These are phyloP conservation scores for Agapetus fuscipes DNA, from an alignment of 2,888 invertebrate genomes.

Conservation along the genomic window DNA sequence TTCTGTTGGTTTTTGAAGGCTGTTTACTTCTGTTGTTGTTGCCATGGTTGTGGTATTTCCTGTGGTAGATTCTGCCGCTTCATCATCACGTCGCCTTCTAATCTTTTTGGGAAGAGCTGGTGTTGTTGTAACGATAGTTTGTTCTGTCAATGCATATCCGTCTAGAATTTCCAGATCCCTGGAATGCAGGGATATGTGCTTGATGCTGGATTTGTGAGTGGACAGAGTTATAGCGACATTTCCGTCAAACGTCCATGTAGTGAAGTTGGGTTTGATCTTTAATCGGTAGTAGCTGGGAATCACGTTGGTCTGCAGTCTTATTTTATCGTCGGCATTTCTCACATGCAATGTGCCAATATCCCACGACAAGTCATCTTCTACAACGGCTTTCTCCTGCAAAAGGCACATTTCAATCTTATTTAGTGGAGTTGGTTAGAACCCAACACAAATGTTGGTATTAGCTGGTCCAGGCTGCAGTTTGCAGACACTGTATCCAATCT, in stretches of 20 bases:
- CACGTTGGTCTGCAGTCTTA: constrained; percentile 37
- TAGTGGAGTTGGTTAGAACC: neutral
- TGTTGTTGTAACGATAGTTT: constrained; percentile 24
- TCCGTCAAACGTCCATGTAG: constrained; percentile 35
- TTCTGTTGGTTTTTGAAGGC: neutral
- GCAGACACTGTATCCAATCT: neutral
- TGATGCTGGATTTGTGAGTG: constrained; percentile 30
- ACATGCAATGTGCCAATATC: constrained; percentile 12
- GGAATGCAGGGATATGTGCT: constrained; percentile 42
- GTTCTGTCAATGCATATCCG: constrained; percentile 34
- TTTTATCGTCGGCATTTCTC: constrained; percentile 12
- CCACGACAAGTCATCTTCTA: constrained; percentile 18
- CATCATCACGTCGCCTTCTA: constrained; percentile 22
- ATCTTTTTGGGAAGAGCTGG: constrained; percentile 26
- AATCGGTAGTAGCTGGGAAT: constrained; percentile 49
- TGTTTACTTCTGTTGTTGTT: constrained; percentile 13
- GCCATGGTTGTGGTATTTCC: constrained; percentile 1
- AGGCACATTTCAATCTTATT: neutral
- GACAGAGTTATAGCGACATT: constrained; percentile 41
- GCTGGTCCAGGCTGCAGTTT: neutral
- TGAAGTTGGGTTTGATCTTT: constrained; percentile 43
- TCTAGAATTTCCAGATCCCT: constrained; percentile 36
- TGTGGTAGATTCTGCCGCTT: constrained; percentile 23
- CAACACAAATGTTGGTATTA: neutral
- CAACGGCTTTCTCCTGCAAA: constrained; percentile 10